Evolutionary conservation across 2,113 vertebrate genomes (phyloP).

Genomic region (Takifugu flavidus): DNA sequence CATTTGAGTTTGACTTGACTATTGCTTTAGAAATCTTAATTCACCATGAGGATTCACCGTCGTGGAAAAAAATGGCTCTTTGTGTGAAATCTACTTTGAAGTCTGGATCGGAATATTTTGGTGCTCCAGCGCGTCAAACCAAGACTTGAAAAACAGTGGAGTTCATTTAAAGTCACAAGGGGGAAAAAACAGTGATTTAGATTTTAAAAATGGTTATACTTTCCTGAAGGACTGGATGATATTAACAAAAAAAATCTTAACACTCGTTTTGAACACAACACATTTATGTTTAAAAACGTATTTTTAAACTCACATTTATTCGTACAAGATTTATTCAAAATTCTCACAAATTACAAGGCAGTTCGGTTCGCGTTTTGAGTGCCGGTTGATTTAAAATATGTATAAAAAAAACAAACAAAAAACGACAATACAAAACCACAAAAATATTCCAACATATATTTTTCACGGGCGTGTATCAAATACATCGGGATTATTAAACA

Average conservation of each 20-base stretch:
- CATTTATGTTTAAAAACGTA: slow-evolving; percentile 6
- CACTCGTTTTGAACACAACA: no score
- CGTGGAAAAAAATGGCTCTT: slow-evolving; percentile 92
- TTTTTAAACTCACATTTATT: slow-evolving; percentile 39
- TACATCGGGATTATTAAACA: slow-evolving; percentile 60
- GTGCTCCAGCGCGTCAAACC: slow-evolving; percentile 69
- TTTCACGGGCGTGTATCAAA: slow-evolving; percentile 70
- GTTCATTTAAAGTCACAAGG: neutral
- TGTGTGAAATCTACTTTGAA: slow-evolving; percentile 93
- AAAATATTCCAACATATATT: slow-evolving; percentile 72
- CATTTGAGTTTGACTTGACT: slow-evolving; percentile 97
- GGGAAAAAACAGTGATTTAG: no score
- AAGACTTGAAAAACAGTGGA: neutral
- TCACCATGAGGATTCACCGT: slow-evolving; percentile 99
- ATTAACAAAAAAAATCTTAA: no score
- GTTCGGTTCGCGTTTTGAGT: slow-evolving; percentile 71
- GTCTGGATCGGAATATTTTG: slow-evolving; percentile 88
- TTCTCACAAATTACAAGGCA: slow-evolving; percentile 74
- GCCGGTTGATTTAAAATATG: slow-evolving; percentile 60
- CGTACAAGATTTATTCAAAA: slow-evolving; percentile 73
- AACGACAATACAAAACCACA: slow-evolving; percentile 58
- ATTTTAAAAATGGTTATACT: no score
- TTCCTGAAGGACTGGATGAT: no score
- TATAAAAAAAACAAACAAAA: slow-evolving; percentile 37
- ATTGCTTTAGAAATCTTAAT: slow-evolving; percentile 99